These are phyloP conservation scores for Carposina sasakii DNA, from an alignment of 1,140 invertebrate species.

Conservation along the genomic window DNA sequence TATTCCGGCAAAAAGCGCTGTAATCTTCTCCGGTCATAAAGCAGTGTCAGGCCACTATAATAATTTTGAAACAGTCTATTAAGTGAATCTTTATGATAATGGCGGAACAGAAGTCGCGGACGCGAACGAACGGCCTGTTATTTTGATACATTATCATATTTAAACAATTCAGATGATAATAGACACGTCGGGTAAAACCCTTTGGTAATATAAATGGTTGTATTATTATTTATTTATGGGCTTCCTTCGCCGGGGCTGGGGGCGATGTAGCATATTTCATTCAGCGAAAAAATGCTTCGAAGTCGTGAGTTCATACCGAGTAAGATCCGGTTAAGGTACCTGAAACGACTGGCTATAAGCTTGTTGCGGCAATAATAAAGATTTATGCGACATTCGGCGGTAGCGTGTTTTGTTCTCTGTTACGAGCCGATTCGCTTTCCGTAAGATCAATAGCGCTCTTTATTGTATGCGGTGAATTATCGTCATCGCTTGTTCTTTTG, in stretches of 20 bases:
- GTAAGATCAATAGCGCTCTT: constrained; percentile 66
- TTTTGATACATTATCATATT: constrained; percentile 72
- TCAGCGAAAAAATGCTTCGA: constrained; percentile 64
- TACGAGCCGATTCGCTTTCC: constrained; percentile 65
- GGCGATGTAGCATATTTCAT: constrained; percentile 67
- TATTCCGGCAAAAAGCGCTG: constrained; percentile 41
- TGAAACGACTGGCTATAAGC: constrained; percentile 62
- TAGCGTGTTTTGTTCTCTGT: constrained; percentile 69
- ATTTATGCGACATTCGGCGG: constrained; percentile 69
- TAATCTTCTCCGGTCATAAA: constrained; percentile 53
- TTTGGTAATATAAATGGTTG: constrained; percentile 71
- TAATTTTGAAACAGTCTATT: constrained; percentile 69
- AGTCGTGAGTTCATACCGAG: constrained; percentile 64
- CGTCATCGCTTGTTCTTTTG: constrained; percentile 48
- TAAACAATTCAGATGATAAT: constrained; percentile 72
- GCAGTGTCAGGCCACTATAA: constrained; percentile 57
- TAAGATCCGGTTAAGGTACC: constrained; percentile 61
- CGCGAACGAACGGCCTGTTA: constrained; percentile 58
- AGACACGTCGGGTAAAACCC: constrained; percentile 69
- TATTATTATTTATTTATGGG: constrained; percentile 73
- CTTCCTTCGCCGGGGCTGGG: constrained; percentile 59
- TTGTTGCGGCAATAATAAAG: constrained; percentile 70
- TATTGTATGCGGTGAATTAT: constrained; percentile 62
- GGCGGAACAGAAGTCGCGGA: constrained; percentile 65
- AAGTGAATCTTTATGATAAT: constrained; percentile 70